Evolutionary conservation across 2,113 vertebrate species (phyloP).

Genomic region (Todiramphus chloris): DNA sequence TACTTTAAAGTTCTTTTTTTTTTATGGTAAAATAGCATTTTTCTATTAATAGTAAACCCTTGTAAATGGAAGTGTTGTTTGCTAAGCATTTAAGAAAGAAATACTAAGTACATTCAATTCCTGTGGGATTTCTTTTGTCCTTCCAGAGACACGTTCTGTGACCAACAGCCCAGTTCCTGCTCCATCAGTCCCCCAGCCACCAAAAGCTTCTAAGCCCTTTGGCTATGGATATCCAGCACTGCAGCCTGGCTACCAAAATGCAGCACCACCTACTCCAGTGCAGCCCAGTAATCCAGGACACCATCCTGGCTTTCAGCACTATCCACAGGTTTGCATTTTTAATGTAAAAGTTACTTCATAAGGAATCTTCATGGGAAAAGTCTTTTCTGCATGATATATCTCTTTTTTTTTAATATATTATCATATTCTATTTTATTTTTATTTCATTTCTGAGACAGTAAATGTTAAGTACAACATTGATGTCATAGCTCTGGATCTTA

Average conservation of each 20-base stretch:
- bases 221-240: constrained; percentile 87
- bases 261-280: constrained; percentile 64
- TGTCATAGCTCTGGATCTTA: neutral
- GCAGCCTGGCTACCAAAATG: constrained; percentile 86
- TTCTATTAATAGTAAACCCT: neutral
- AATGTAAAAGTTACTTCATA: neutral
- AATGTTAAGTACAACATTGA: neutral
- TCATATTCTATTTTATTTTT: neutral
- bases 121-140: neutral
- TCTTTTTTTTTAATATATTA: neutral
- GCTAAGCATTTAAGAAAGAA: neutral
- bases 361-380: neutral
- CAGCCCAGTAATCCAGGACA: constrained; percentile 72
- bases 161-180: constrained; percentile 72
- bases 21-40: neutral
- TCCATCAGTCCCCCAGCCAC: constrained; percentile 70
- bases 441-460: neutral
- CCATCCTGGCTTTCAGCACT: constrained; percentile 78
- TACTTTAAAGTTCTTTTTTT: neutral
- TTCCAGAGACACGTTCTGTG: constrained; percentile 72
- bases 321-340: constrained; percentile 75
- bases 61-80: neutral
- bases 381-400: neutral
- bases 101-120: neutral
- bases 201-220: constrained; percentile 82